These are phyloP conservation scores for Lamproptera curius DNA, from an alignment of 2,888 invertebrate genomes.

Conservation along the genomic window DNA sequence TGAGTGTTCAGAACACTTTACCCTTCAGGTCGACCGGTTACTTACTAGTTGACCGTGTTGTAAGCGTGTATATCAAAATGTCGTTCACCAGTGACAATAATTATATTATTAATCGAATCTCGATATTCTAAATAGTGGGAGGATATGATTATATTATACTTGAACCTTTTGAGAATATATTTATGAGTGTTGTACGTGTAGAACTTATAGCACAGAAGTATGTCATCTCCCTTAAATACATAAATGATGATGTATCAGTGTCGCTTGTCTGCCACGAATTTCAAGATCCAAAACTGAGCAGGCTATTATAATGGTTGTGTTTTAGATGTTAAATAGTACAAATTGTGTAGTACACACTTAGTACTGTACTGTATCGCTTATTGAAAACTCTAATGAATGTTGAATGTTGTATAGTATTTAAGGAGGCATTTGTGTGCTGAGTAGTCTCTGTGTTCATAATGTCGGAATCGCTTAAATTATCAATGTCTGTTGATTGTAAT, in stretches of 20 bases:
- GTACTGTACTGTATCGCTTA: conserved; percentile 30
- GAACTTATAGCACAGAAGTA: conserved; percentile 14
- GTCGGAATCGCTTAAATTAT: no score
- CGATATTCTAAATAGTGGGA: conserved; percentile 31
- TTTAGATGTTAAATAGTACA: conserved; percentile 35
- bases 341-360: conserved; percentile 30
- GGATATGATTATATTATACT: neutral
- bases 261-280: neutral
- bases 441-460: neutral
- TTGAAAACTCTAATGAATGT: conserved; percentile 31
- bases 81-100: conserved; percentile 50
- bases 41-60: conserved; percentile 32
- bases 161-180: conserved; percentile 1
- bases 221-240: no score
- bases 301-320: conserved; percentile 59
- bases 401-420: conserved; percentile 40
- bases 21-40: conserved; percentile 45
- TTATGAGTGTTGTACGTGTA: neutral
- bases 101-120: conserved; percentile 36
- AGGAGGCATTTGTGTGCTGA: neutral
- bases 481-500: no score
- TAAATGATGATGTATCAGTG: no score
- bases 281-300: conserved; percentile 16
- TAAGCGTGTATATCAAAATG: conserved; percentile 23
- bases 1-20: conserved; percentile 67